Base-by-base conservation (phyloP, 2,113 vertebrate species). In the Xenus cinereus region DNA sequence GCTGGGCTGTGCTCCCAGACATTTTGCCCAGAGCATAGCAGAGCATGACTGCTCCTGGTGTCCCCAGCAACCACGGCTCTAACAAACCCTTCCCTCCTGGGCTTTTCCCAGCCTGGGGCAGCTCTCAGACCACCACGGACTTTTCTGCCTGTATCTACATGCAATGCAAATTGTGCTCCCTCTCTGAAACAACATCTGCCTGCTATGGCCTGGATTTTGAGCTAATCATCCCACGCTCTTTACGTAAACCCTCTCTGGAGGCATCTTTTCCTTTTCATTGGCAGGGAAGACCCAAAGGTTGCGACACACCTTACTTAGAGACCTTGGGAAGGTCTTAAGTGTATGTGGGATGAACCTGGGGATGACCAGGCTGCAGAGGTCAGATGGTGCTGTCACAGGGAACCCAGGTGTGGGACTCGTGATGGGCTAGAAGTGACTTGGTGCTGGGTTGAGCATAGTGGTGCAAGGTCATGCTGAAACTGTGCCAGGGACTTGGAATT, bases 61-160 rank as follows among this genome's bases (percentile, higher is more conserved):
- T 89, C 73, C 86, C 86, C 96, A 93, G 88, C 78, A 88, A 93
- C 89, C 76, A 72, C 35, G 63, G 45, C n/a, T 90, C 76, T 87
- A 90, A 84, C 90, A 86, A 93, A 85, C 72, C 76, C 75, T 93
- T 71, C 75, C 75, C 30, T 90, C 22, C 14, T 11, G 45, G 89
- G 67, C 37, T 96, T 80, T n/a, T 62, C 66, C 48, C 89, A 89
- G 39, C 88, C 88, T n/a, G 64, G 30, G 64, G 79, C 79, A 84
- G 21, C 41, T 71, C 59, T 86, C 85, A 74, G 63, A 59, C 84
- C 53, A 41, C 59, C 21, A 0, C 6, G 56, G 68, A 11, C n/a
- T 78, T 30, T 43, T 28, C 56, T 71, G 35, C 32, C 24, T 43
- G 15, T n/a, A 7, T 81, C 89, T 93, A 16, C 22, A 51, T 6